A percentile compares a stretch with the other conserved stretches of the same genome.
These are phyloP conservation scores for Parapsyche elsis DNA, from an alignment of 1,140 invertebrate genomes.

Conservation along the genomic window DNA sequence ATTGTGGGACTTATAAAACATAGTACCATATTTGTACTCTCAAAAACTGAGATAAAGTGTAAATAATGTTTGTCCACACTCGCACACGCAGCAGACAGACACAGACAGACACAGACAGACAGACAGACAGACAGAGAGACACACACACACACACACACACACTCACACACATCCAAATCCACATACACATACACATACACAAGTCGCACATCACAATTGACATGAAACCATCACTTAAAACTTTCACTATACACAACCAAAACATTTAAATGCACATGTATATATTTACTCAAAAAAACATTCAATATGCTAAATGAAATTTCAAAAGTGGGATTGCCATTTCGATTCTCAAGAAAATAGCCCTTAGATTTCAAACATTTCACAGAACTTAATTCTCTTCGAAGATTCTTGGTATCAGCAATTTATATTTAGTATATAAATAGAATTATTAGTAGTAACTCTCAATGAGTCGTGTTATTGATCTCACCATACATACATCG, in stretches of 20 bases:
- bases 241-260: conserved; percentile 28
- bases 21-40: conserved; percentile 29
- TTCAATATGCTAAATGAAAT: conserved; percentile 1
- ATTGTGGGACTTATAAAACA: conserved; percentile 3
- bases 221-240: conserved; percentile 11
- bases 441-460: not conserved
- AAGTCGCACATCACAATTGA: conserved; percentile 15
- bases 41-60: conserved; percentile 20
- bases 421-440: conserved; percentile 1
- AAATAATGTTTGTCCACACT: not conserved
- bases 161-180: not conserved
- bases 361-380: not conserved
- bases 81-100: not conserved
- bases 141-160: too few species aligned
- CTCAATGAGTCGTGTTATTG: not conserved
- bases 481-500: not conserved
- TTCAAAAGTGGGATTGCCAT: conserved; percentile 23
- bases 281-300: conserved; percentile 9
- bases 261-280: conserved; percentile 9
- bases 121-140: too few species aligned
- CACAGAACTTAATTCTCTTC: not conserved
- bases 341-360: conserved; percentile 14
- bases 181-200: not conserved
- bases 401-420: conserved; percentile 1
- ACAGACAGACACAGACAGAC: not conserved